phyloP scores from a whole-genome alignment of 2,888 invertebrate species.

The Orchesellides sinensis region DNA sequence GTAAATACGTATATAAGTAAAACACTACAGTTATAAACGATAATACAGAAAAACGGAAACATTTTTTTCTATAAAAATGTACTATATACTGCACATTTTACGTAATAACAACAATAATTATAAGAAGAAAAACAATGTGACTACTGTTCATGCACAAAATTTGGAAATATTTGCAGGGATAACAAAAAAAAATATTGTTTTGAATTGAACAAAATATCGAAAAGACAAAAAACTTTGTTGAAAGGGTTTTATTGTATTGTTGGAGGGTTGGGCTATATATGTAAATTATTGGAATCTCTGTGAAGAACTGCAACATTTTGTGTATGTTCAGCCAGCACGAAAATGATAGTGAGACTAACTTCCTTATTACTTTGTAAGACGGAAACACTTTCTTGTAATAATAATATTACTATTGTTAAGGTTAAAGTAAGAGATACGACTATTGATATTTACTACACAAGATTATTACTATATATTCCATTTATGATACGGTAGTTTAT shows the following conservation, averaged over 20 bases:
- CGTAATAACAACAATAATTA: slow-evolving; percentile 30
- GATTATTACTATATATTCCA: not conserved
- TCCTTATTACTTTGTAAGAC: slow-evolving; percentile 68
- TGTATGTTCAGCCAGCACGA: slow-evolving; percentile 65
- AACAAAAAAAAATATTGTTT: not conserved
- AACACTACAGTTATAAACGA: not conserved
- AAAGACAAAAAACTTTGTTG: not conserved
- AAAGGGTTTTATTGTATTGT: too few relatives aligned
- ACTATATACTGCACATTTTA: slow-evolving; percentile 7
- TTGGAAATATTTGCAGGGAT: not conserved
- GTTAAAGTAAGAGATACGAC: too few relatives aligned
- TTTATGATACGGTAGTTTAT: too few relatives aligned
- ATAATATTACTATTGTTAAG: too few relatives aligned
- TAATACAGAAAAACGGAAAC: not conserved
- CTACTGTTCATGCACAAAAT: slow-evolving; percentile 53
- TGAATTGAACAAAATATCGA: not conserved
- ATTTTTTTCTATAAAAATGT: not conserved
- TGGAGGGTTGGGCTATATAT: too few relatives aligned
- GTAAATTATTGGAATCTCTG: too few relatives aligned
- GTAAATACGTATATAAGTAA: too few relatives aligned
- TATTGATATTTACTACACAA: not conserved
- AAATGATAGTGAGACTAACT: slow-evolving; percentile 72
- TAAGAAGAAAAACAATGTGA: slow-evolving; percentile 29
- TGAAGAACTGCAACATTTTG: slow-evolving; percentile 6
- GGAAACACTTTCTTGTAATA: slow-evolving; percentile 32